Evolutionary conservation across 1,140 invertebrate species (phyloP), one percentile per base, ranked within the genome.

Genomic region (Tetraneura akinire): DNA sequence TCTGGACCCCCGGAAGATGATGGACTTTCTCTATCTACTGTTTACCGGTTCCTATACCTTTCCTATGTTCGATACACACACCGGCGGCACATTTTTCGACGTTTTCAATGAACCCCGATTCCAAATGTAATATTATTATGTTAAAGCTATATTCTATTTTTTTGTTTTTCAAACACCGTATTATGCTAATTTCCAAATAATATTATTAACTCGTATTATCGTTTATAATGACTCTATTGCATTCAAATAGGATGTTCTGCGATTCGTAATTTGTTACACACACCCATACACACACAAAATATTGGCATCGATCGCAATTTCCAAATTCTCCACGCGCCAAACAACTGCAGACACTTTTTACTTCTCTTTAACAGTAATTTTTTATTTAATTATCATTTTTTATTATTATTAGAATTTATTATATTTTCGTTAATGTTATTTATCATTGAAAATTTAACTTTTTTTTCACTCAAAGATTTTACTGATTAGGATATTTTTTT

Each of bases 21-120:
- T 26, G 74, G 74, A 78, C 74, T 78, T 78, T 78, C 74, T 78
- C 74, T 62, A 78, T 78, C 55, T 62, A 62, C 55, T 55, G 55
- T 55, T 62, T 60, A 51, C 37, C 37, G 55, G 37, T 13, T 60
- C 74, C 74, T 78, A 37, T 37, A 29, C 74, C 53, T 60, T 26
- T 62, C 55, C 32, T 37, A 37, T 55, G 47, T 18, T 10, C 51
- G 10, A 0, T 45, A 32, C 21, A 18, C 55, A 18, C 55, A 60
- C 51, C 21, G 42, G 16, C 37, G 55, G 55, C 55, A 60, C 23
- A 62, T 29, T 45, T 60, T 60, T 78, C 42, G 32, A 62, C 42
- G 21, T 78, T 47, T 21, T 26, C 74, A 47, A 62, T 60, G 32
- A 5, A 62, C 21, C 21, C 37, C 3, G 37, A 37, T 37, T 37